Evolutionary conservation across 2,113 vertebrate species (phyloP), one percentile per base, ranked within the genome.

Genomic region (Oxygymnocypris stewartii): DNA sequence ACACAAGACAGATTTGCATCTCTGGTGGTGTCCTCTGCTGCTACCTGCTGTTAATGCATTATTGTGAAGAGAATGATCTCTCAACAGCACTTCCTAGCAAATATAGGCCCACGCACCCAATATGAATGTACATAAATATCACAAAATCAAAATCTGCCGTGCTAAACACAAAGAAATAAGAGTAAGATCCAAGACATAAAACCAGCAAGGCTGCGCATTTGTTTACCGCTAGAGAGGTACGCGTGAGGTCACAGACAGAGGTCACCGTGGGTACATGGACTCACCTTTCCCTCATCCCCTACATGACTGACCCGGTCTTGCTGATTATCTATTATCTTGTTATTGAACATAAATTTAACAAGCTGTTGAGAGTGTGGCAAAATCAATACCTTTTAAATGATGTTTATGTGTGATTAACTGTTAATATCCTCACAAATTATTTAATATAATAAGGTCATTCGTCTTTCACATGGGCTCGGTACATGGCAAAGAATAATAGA

Each of bases 381-480:
- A 99, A 99, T 99, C 98, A 99, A 99, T 99, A 98, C 97, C 97
- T 97, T 99, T 99, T 99, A 99, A 99, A 99, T 99, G 97, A 97
- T 99, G 98, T 99, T 99, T 99, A 99, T 99, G 96, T 97, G 98
- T 99, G 98, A 99, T 99, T 99, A 99, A 99, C 97, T 97, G 98
- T 99, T 99, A 99, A 99, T 99, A 99, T 98, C 98, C 98, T 99
- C 97, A 98, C 98, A 99, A 99, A 99, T 99, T 98, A 99, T 99
- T 99, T 98, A 98, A 98, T 99, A 97, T 99, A 99, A 99, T 99
- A 99, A 99, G 98, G 98, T 99, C 97, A 99, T 99, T 99, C 98
- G 97, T 99, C 98, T 99, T 98, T 98, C 97, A 96, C 97, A 97
- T 96, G 96, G 96, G 97, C 96, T 95, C 93, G 96, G 95, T 96